These are phyloP conservation scores for Chrosomus eos DNA, from an alignment of 2,797 vertebrate genomes.

Conservation along the genomic window DNA sequence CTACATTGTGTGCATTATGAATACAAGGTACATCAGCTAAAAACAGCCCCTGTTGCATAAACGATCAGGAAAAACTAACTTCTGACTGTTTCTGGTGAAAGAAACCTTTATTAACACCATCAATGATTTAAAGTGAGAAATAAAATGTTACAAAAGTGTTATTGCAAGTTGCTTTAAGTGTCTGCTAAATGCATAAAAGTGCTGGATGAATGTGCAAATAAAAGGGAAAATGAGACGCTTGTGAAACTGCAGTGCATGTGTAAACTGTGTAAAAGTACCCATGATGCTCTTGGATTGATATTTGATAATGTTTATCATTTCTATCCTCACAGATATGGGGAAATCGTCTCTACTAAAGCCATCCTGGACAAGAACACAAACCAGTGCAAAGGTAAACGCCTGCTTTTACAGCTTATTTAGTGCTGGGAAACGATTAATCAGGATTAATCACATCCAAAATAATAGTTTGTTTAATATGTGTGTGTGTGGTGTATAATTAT, in stretches of 20 bases:
- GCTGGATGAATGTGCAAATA: neutral
- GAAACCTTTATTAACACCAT: neutral
- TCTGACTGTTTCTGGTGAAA: neutral
- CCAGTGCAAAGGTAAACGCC: constrained; percentile 92
- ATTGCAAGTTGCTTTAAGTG: neutral
- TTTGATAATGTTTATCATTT: constrained; percentile 36
- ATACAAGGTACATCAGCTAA: neutral
- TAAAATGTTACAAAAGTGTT: neutral
- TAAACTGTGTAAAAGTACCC: neutral
- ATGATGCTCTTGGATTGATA: neutral
- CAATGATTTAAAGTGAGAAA: neutral
- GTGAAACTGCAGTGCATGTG: neutral
- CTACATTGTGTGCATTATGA: neutral
- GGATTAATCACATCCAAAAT: too few relatives aligned
- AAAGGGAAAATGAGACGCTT: too few relatives aligned
- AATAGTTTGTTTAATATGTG: too few relatives aligned
- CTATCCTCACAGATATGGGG: constrained; percentile 85
- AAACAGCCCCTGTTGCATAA: neutral
- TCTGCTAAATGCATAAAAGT: neutral
- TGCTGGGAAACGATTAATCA: too few relatives aligned
- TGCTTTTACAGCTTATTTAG: too few relatives aligned
- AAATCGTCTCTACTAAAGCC: constrained; percentile 98
- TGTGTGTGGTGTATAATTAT: too few relatives aligned
- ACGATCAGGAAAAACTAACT: neutral
- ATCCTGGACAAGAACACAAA: constrained; percentile 99